Evolutionary conservation across 2,113 vertebrate genomes (phyloP).

Genomic region (Phalacrocorax brasilianus): DNA sequence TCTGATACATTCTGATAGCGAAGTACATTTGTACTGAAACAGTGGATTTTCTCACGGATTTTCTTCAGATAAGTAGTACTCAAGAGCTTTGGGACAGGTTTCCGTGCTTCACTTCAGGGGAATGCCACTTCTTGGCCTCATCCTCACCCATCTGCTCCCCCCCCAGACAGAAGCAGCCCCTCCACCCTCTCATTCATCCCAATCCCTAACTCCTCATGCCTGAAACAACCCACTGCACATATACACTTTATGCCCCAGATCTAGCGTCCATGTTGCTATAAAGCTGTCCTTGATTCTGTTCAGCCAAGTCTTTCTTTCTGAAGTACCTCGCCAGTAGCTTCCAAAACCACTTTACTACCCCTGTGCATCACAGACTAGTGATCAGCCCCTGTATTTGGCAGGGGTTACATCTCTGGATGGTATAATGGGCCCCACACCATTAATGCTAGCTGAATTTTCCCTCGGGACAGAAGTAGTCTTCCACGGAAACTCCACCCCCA

Average conservation of each 20-base stretch:
- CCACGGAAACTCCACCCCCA: not conserved
- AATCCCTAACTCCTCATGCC: not conserved
- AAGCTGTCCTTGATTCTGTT: not conserved
- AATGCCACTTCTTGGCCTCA: not conserved
- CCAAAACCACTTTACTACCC: not conserved
- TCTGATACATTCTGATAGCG: not conserved
- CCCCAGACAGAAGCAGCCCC: not conserved
- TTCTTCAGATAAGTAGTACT: not conserved
- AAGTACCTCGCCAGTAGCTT: not conserved
- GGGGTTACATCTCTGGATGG: too few species aligned
- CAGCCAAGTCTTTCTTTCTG: not conserved
- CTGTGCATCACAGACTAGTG: fast-evolving
- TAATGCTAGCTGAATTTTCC: fast-evolving
- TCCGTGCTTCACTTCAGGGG: not conserved
- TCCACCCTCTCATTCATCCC: not conserved
- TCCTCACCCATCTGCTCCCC: not conserved
- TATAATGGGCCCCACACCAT: not conserved
- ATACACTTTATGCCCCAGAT: not conserved
- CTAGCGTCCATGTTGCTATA: not conserved
- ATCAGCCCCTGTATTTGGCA: not conserved
- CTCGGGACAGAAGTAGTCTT: not conserved
- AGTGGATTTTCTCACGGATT: not conserved
- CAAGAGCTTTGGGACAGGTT: not conserved
- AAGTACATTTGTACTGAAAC: not conserved
- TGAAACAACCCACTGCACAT: not conserved